phyloP scores from a whole-genome alignment of 2,888 invertebrate species.

The Oeneis ivallda region DNA sequence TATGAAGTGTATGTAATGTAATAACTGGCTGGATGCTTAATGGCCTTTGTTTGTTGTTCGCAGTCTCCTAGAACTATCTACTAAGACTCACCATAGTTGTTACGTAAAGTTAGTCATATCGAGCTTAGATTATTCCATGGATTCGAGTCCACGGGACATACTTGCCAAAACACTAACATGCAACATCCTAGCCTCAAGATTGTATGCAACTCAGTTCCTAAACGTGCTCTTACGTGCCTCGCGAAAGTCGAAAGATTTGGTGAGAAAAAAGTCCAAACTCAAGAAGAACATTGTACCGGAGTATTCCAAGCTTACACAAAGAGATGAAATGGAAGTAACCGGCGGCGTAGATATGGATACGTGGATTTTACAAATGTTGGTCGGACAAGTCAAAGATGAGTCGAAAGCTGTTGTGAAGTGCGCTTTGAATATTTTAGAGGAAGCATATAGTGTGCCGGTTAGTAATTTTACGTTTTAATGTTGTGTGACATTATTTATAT shows the following conservation, averaged over 20 bases:
- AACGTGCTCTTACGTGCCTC: constrained; percentile 91
- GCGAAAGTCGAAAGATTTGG: constrained; percentile 67
- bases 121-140: constrained; percentile 92
- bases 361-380: constrained; percentile 94
- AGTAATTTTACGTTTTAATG: constrained; percentile 46
- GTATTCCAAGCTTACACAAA: constrained; percentile 54
- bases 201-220: constrained; percentile 96
- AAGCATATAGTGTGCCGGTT: constrained; percentile 95
- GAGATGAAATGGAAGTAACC: constrained; percentile 51
- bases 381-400: constrained; percentile 92
- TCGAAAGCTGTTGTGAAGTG: constrained; percentile 90
- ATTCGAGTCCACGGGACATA: constrained; percentile 86
- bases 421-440: constrained; percentile 92
- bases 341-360: constrained; percentile 84
- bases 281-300: constrained; percentile 65
- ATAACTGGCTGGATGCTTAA: neutral
- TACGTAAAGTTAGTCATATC: constrained; percentile 97
- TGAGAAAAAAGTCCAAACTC: constrained; percentile 68
- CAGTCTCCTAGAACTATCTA: constrained; percentile 90
- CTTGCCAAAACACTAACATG: constrained; percentile 82
- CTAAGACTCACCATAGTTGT: constrained; percentile 92
- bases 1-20: neutral
- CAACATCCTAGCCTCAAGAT: constrained; percentile 78
- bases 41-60: constrained; percentile 40
- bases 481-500: no score